phyloP scores from a whole-genome alignment of 1,140 invertebrate species.

The Drosophila nigromelanica region DNA sequence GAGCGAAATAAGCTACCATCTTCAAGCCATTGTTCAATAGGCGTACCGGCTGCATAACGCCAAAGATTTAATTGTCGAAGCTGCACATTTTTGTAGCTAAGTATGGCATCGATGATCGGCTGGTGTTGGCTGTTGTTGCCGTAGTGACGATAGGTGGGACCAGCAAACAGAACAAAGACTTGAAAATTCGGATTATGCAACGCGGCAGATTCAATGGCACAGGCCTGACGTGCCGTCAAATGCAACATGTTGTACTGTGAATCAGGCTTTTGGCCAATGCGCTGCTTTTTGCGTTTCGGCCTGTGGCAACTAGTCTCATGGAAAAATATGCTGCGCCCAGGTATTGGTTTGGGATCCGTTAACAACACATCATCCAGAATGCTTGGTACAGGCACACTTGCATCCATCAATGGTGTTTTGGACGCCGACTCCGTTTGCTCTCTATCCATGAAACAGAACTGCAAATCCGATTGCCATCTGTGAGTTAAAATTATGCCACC shows the following conservation, averaged over 20 bases:
- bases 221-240: conserved; percentile 87
- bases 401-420: neutral
- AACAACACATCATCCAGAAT: conserved; percentile 66
- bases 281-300: conserved; percentile 17
- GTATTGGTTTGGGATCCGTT: conserved; percentile 66
- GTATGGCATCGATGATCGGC: conserved; percentile 83
- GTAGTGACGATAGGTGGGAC: conserved; percentile 78
- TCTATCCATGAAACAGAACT: conserved; percentile 37
- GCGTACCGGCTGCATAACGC: conserved; percentile 86
- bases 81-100: conserved; percentile 86
- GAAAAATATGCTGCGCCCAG: conserved; percentile 86
- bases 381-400: conserved; percentile 7
- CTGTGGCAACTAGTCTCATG: conserved; percentile 85
- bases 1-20: conserved; percentile 85
- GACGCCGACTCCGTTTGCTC: neutral
- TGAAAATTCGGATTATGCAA: conserved; percentile 86
- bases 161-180: conserved; percentile 86
- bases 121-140: conserved; percentile 32
- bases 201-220: conserved; percentile 88
- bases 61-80: conserved; percentile 86
- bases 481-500: conserved; percentile 23
- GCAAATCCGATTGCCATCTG: conserved; percentile 22
- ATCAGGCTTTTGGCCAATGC: conserved; percentile 12
- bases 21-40: conserved; percentile 86
- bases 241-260: conserved; percentile 45